Evolutionary conservation across 2,888 invertebrate species (phyloP).

Genomic region (Venustoraphidia nigricollis): DNA sequence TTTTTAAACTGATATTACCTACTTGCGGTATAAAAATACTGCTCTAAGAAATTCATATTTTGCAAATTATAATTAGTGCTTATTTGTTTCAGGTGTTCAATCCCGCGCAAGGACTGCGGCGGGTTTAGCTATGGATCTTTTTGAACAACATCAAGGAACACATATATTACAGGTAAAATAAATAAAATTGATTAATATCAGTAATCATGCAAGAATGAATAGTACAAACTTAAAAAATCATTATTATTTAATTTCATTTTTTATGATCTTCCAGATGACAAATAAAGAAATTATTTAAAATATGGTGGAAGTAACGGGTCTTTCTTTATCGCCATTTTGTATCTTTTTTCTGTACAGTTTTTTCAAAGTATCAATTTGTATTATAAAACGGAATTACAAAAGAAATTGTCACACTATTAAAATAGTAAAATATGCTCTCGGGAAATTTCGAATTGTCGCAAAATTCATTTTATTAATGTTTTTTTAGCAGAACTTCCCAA

Average conservation of each 20-base stretch:
- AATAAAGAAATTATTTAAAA: too few species aligned
- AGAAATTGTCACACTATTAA: constrained; percentile 22
- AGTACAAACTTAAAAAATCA: too few species aligned
- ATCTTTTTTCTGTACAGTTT: too few species aligned
- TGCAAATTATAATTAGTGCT: constrained; percentile 9
- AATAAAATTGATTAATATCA: background rate
- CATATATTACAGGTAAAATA: constrained; percentile 82
- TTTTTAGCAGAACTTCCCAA: too few species aligned
- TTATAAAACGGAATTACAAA: too few species aligned
- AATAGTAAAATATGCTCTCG: too few species aligned
- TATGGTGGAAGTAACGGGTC: background rate
- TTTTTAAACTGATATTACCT: too few species aligned
- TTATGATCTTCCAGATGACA: background rate
- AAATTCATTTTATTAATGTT: too few species aligned
- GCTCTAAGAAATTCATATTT: background rate
- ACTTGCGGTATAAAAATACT: too few species aligned
- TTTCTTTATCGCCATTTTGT: background rate
- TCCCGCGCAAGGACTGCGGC: constrained; percentile 53
- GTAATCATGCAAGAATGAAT: too few species aligned
- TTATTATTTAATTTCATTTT: background rate
- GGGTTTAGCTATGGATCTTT: constrained; percentile 70
- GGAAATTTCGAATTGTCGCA: too few species aligned
- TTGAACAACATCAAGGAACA: constrained; percentile 94
- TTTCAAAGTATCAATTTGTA: too few species aligned
- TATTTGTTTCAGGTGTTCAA: constrained; percentile 54